phyloP scores from a whole-genome alignment of 1,140 invertebrate genomes.

The Colletes latitarsis region DNA sequence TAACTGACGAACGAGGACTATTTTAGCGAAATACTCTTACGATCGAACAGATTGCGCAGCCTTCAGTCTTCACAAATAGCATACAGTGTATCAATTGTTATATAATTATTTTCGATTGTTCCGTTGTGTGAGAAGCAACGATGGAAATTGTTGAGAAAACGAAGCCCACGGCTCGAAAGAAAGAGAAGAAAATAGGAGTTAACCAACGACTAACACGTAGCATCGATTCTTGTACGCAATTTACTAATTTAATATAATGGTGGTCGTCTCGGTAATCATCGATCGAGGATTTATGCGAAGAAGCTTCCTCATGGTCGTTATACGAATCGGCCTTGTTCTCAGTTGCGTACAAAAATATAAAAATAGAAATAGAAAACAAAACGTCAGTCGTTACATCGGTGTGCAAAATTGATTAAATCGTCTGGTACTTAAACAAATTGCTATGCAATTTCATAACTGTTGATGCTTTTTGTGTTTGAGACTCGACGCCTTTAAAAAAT shows the following conservation, averaged over 20 bases:
- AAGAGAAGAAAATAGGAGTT: background rate
- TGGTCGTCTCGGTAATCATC: slow-evolving; percentile 25
- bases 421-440: too few relatives aligned
- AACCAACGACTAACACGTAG: background rate
- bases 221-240: background rate
- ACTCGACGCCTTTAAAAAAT: too few relatives aligned
- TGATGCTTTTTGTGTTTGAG: too few relatives aligned
- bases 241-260: slow-evolving; percentile 42
- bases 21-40: background rate
- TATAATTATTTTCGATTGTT: slow-evolving; percentile 4
- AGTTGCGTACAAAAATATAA: background rate
- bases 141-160: background rate
- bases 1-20: background rate
- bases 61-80: background rate
- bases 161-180: background rate
- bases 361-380: too few relatives aligned
- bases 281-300: slow-evolving; percentile 25
- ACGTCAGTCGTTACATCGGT: too few relatives aligned
- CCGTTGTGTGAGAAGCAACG: background rate
- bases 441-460: too few relatives aligned
- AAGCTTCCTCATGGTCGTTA: background rate
- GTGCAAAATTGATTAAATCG: too few relatives aligned
- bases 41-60: background rate
- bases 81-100: background rate
- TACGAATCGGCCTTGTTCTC: slow-evolving; percentile 12